Conservation (phyloP, 1,140 invertebrate genomes). For the Apis dorsata region DNA sequence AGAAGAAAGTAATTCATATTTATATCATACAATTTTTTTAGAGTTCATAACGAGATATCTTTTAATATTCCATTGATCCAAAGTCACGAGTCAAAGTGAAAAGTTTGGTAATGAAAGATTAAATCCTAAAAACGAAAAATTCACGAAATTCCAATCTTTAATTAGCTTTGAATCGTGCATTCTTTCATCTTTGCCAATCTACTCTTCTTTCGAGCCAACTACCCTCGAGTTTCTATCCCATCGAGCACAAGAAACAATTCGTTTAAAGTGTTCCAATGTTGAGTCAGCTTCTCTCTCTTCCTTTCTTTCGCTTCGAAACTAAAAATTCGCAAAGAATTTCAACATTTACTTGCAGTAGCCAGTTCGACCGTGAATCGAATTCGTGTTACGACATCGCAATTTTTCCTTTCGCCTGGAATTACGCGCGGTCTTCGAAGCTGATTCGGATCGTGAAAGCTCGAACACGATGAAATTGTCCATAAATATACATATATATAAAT, state of each 20-base stretch:
- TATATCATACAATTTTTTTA: too few species aligned
- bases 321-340: slow-evolving; percentile 19
- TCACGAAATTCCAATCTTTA: neutral
- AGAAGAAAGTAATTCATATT: too few species aligned
- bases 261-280: neutral
- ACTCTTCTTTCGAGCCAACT: neutral
- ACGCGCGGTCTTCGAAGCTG: neutral
- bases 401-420: slow-evolving; percentile 28
- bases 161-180: neutral
- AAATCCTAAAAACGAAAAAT: too few species aligned
- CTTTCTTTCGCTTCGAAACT: neutral
- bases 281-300: too few species aligned
- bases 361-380: slow-evolving; percentile 32
- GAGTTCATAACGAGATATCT: too few species aligned
- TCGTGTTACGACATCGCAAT: slow-evolving; percentile 15
- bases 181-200: neutral
- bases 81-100: too few species aligned
- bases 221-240: neutral
- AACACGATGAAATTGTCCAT: neutral
- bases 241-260: neutral
- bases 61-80: too few species aligned
- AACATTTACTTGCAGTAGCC: slow-evolving; percentile 5
- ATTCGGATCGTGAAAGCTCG: neutral
- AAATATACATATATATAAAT: neutral
- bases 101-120: too few species aligned